Conservation (phyloP, 2,797 vertebrate species). For the Catamblyrhynchus diadema region DNA sequence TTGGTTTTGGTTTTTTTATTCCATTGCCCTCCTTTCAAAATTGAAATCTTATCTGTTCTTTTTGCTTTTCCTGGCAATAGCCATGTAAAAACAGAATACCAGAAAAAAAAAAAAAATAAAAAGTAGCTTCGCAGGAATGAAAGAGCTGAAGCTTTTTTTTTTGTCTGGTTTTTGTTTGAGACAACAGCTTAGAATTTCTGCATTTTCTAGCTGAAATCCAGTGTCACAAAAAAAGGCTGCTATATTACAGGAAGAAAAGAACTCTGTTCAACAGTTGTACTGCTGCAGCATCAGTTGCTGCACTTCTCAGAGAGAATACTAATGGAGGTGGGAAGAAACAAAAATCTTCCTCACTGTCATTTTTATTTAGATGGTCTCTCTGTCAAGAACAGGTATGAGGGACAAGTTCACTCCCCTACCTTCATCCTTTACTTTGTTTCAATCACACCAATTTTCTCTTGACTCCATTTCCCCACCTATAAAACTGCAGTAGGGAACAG, state of each 20-base stretch:
- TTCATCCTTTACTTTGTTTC: not conserved
- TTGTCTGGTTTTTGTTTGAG: not conserved
- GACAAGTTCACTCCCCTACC: not conserved
- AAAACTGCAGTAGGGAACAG: not conserved
- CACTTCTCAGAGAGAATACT: not conserved
- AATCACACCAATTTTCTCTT: not conserved
- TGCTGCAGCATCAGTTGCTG: not conserved
- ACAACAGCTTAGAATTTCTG: not conserved
- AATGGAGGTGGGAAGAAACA: not conserved
- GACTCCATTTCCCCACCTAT: not conserved
- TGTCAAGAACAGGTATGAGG: not conserved
- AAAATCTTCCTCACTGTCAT: not conserved
- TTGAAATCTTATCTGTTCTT: not conserved
- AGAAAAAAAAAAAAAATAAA: not conserved
- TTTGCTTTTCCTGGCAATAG: conserved; percentile 20
- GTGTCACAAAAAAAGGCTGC: not conserved
- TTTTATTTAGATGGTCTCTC: not conserved
- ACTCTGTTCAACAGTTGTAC: not conserved
- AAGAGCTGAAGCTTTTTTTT: not conserved
- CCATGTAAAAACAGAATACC: not conserved
- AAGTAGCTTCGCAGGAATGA: not conserved
- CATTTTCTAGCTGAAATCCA: not conserved
- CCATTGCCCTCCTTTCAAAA: not conserved
- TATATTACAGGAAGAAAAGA: not conserved
- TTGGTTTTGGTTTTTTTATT: not conserved